Evolutionary conservation across 2,113 vertebrate species (phyloP), one percentile per base, ranked within the genome.

Genomic region (Podarcis raffonei): DNA sequence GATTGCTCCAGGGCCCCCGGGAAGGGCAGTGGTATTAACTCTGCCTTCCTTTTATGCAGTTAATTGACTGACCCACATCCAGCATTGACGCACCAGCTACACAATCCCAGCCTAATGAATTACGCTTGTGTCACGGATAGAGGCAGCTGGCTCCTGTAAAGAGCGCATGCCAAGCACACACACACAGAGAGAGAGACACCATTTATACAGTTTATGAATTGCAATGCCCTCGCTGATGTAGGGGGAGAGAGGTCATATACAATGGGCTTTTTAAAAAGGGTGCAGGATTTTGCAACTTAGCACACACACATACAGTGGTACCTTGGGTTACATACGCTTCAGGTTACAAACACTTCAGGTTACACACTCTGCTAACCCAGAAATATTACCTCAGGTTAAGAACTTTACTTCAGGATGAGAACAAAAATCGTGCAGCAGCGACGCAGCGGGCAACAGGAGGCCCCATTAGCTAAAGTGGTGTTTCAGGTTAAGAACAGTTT

Each of bases 21-120:
- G 87, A 84, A n/a, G 91, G 27, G 81, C 85, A 75, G 81, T 4
- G 72, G 65, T 16, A 0, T 85, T 90, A 62, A 83, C 86, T 69
- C 91, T 87, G 91, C 62, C 65, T 89, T 39, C 84, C 57, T 15
- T 79, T 91, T 82, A 42, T 69, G 32, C 65, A 80, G 85, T n/a
- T 87, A n/a, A 7, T 77, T 79, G 87, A 1, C 25, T 89, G 88
- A 72, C 72, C 85, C 81, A 65, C 30, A 1, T 76, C 84, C 32
- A 86, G 42, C 81, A 68, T 2, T 32, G 84, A 0, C 16, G 8
- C 1, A 32, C 57, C 57, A n/a, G 72, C 81, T 4, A 0, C 3
- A 68, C 18, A 82, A 69, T 91, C 12, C 2, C 77, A 65, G 75
- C 11, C 86, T 65, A 81, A 87, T 53, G 80, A 90, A 77, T 23